phyloP scores from a whole-genome alignment of 2,888 invertebrate species.

The Rambutsinella grinnellia region DNA sequence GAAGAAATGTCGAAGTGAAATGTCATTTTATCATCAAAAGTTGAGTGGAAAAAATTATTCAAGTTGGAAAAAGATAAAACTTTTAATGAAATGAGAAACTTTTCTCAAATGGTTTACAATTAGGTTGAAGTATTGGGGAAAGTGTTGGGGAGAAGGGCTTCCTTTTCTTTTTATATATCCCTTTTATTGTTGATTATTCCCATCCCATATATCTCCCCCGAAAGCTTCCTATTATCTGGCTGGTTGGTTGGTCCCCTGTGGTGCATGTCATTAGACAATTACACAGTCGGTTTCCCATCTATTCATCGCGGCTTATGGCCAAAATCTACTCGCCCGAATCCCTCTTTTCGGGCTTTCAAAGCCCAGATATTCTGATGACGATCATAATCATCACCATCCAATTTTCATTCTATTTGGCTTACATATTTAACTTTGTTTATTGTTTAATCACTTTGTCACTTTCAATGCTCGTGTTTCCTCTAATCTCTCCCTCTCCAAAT shows the following conservation, averaged over 20 bases:
- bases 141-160: background rate
- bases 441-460: conserved; percentile 18
- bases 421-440: conserved; percentile 12
- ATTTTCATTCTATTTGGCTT: conserved; percentile 29
- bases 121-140: background rate
- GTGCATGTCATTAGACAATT: conserved; percentile 64
- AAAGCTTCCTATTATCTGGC: conserved; percentile 45
- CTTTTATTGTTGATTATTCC: conserved; percentile 40
- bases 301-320: conserved; percentile 34
- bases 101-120: background rate
- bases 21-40: no score
- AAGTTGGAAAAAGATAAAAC: no score
- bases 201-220: conserved; percentile 10
- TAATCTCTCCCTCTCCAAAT: no score
- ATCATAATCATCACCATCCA: conserved; percentile 48
- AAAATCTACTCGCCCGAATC: conserved; percentile 15
- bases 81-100: background rate
- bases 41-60: no score
- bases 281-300: conserved; percentile 59
- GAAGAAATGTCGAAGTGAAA: no score
- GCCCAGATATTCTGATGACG: conserved; percentile 12
- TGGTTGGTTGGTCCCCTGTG: conserved; percentile 61
- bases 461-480: background rate
- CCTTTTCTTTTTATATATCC: conserved; percentile 11
- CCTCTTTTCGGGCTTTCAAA: conserved; percentile 25